phyloP scores from a whole-genome alignment of 2,797 vertebrate species.

The Decapterus maruadsi region DNA sequence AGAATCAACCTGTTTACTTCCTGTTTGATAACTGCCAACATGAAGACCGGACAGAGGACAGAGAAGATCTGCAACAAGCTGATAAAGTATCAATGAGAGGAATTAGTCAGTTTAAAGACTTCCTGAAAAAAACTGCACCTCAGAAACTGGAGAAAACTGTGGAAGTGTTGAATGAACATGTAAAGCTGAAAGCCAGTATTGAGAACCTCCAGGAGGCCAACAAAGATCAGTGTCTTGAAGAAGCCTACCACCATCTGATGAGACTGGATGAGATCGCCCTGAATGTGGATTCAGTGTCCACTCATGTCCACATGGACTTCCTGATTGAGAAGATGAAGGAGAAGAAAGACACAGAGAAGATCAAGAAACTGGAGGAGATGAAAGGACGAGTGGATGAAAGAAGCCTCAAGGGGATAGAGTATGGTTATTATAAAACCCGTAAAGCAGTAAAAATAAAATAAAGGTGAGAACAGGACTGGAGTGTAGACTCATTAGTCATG shows the following conservation, averaged over 20 bases:
- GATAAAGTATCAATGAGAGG: too few relatives aligned
- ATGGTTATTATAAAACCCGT: too few relatives aligned
- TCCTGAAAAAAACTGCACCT: too few relatives aligned
- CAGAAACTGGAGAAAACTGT: constrained; percentile 34
- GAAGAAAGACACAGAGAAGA: constrained; percentile 8
- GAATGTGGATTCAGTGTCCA: background rate
- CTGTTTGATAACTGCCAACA: too few relatives aligned
- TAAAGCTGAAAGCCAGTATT: constrained; percentile 2
- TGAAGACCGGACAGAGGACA: too few relatives aligned
- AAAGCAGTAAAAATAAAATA: too few relatives aligned
- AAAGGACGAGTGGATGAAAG: too few relatives aligned
- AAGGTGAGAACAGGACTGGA: background rate
- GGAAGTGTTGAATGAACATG: background rate
- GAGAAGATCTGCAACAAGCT: too few relatives aligned
- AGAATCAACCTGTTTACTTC: too few relatives aligned
- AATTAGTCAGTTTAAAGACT: too few relatives aligned
- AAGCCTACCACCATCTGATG: background rate
- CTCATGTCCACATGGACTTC: constrained; percentile 5
- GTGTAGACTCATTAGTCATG: too few relatives aligned
- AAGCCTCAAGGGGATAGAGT: background rate
- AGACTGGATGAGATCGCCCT: constrained; percentile 23
- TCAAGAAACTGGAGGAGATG: constrained; percentile 1
- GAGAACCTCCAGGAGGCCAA: background rate
- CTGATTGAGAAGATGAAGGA: constrained; percentile 25
- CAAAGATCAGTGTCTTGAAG: background rate